Conservation (phyloP, 2,888 invertebrate genomes). For the Trachelus stipa region DNA sequence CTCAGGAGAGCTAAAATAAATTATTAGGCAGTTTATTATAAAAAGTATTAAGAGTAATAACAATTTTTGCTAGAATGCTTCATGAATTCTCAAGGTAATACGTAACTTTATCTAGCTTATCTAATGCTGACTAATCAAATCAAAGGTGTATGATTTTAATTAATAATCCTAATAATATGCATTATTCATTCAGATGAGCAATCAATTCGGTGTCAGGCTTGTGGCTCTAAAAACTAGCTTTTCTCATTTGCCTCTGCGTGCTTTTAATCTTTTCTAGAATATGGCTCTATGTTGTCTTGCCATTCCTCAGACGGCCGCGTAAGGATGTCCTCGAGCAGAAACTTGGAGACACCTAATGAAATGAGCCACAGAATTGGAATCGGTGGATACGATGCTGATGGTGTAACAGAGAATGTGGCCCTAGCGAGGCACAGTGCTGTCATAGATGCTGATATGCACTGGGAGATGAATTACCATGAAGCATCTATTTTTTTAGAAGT, state of each 20-base stretch:
- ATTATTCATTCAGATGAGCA: too few relatives aligned
- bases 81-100: too few relatives aligned
- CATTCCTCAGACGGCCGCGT: conserved; percentile 56
- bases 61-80: too few relatives aligned
- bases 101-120: too few relatives aligned
- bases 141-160: too few relatives aligned
- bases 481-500: conserved; percentile 90
- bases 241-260: conserved; percentile 34
- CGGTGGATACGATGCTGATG: conserved; percentile 38
- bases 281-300: conserved; percentile 64
- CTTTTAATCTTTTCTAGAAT: conserved; percentile 60
- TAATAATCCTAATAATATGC: too few relatives aligned
- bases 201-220: conserved; percentile 22
- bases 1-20: too few relatives aligned
- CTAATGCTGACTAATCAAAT: too few relatives aligned
- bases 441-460: conserved; percentile 69
- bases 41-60: too few relatives aligned
- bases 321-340: conserved; percentile 44
- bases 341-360: conserved; percentile 46
- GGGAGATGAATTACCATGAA: conserved; percentile 92
- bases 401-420: conserved; percentile 52
- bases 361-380: conserved; percentile 43
- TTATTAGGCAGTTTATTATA: too few relatives aligned
- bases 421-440: conserved; percentile 49
- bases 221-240: conserved; percentile 30